Conservation (phyloP, 2,888 invertebrate genomes). For the Pomacea canaliculata region DNA sequence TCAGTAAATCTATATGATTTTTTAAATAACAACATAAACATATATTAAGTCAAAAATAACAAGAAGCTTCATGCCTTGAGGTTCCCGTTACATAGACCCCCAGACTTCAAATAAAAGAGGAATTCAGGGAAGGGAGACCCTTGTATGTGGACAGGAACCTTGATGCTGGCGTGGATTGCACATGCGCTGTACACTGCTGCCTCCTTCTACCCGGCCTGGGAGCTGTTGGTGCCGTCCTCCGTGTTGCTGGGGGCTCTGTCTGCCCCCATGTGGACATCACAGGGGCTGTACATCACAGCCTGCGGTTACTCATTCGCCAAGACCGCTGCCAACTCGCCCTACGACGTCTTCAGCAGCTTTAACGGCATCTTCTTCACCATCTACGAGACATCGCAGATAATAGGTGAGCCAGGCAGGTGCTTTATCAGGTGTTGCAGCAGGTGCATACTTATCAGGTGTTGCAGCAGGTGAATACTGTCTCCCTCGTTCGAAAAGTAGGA, state of each 20-base stretch:
- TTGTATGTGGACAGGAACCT: neutral
- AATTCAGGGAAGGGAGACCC: too few species aligned
- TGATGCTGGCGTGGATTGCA: slow-evolving; percentile 48
- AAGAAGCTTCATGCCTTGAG: too few species aligned
- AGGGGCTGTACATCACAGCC: slow-evolving; percentile 57
- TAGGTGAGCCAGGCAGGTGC: slow-evolving; percentile 35
- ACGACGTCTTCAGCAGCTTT: slow-evolving; percentile 48
- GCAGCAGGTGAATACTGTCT: too few species aligned
- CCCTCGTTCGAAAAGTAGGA: too few species aligned
- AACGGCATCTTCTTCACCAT: slow-evolving; percentile 60
- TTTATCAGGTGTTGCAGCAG: too few species aligned
- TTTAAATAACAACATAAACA: too few species aligned
- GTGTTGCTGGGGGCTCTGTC: slow-evolving; percentile 54
- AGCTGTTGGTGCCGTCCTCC: slow-evolving; percentile 55
- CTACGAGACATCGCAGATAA: slow-evolving; percentile 56
- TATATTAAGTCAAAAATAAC: too few species aligned
- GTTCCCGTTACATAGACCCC: too few species aligned
- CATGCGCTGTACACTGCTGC: slow-evolving; percentile 54
- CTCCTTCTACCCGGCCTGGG: slow-evolving; percentile 56
- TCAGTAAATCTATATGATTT: too few species aligned
- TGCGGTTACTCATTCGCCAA: slow-evolving; percentile 50
- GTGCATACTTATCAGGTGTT: too few species aligned
- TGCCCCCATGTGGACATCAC: slow-evolving; percentile 62
- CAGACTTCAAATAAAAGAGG: too few species aligned
- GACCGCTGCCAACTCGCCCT: slow-evolving; percentile 35